A percentile compares a stretch with the other conserved stretches of the same genome.
Conservation (phyloP, 1,140 invertebrate genomes). For the Leptinotarsa defecta region DNA sequence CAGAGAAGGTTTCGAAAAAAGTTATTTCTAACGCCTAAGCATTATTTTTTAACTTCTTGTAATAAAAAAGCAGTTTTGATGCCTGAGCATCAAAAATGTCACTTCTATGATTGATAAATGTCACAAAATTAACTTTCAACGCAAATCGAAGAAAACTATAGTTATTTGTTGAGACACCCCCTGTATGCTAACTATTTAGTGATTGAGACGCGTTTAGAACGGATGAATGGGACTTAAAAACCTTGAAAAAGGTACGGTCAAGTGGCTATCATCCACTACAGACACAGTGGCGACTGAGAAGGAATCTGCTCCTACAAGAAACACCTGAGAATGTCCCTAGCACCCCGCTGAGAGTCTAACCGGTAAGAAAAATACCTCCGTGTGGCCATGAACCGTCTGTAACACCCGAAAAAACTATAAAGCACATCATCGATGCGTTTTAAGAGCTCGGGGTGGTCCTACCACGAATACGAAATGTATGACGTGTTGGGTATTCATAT, state of each 20-base stretch:
- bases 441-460: neutral
- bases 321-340: constrained; percentile 29
- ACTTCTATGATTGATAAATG: no score
- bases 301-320: constrained; percentile 21
- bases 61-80: no score
- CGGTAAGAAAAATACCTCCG: constrained; percentile 23
- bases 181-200: constrained; percentile 5
- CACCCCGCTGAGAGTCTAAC: constrained; percentile 24
- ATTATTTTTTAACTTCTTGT: no score
- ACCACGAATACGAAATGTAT: neutral
- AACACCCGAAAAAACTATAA: constrained; percentile 28
- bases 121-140: no score
- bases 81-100: no score
- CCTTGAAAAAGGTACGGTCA: constrained; percentile 26
- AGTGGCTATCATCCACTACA: constrained; percentile 23
- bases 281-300: constrained; percentile 25
- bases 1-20: no score
- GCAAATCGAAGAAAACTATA: no score
- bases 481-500: neutral
- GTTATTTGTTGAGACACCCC: neutral
- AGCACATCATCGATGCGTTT: constrained; percentile 9
- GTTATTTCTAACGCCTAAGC: no score
- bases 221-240: constrained; percentile 18
- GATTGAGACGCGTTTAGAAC: constrained; percentile 15
- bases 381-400: constrained; percentile 26